Evolutionary conservation across 2,888 invertebrate genomes (phyloP), one percentile per base, ranked within the genome.

Genomic region (Lithophane leautieri): DNA sequence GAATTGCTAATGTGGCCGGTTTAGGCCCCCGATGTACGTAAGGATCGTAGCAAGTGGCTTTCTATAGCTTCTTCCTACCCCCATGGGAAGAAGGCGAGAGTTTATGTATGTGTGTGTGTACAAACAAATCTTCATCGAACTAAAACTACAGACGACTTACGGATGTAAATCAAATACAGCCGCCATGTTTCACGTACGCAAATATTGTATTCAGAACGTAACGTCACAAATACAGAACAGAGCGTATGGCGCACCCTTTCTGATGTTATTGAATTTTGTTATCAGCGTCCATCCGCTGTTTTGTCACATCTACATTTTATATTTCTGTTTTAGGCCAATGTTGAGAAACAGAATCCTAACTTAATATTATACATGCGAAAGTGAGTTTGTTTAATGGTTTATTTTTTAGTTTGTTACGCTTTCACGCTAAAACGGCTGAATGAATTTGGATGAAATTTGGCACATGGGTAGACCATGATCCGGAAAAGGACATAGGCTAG

Each of bases 191-290:
- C 34, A 60, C 63, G 8, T 58, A 70, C n/a, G 44, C 58, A 72
- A 82, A 81, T 81, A 83, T 73, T 68, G 60, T 69, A 85, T 78
- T 61, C 62, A 61, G 50, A 78, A 77, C 44, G 70, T 60, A 67
- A 60, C 50, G 52, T 66, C n/a, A 58, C 54, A 62, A 44, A 84
- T 74, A 74, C 66, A 56, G 76, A 71, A 58, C 56, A 60, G 34
- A 80, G 47, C 52, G 65, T 80, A 44, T 28, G 54, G n/a, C 44
- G 28, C n/a, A 76, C 67, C 78, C 83, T 78, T 81, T 77, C 73
- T 58, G 68, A 54, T 69, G 50, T 83, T 78, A 81, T 85, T 86
- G 73, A 79, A 79, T 86, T 81, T 69, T 34, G 19, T 65, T 47
- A 70, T 70, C 76, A 66, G 66, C 68, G 54, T 70, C 75, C 65